Evolutionary conservation across 2,113 vertebrate genomes (phyloP), one percentile per base, ranked within the genome.

Genomic region (Leiothrix lutea): DNA sequence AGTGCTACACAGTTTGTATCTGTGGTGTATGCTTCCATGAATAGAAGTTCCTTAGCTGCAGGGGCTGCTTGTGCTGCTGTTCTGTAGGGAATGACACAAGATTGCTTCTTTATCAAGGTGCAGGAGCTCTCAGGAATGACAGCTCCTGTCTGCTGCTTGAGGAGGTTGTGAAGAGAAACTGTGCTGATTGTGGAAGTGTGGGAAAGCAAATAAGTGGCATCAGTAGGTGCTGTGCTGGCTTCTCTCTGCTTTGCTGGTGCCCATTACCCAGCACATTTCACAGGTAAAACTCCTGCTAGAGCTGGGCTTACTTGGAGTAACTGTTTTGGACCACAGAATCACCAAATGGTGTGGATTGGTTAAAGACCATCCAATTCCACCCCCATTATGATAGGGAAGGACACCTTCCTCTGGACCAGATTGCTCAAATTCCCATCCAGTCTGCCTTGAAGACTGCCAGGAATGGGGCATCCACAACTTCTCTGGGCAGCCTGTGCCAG

Each of bases 311-410:
- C 11, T 15, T 60, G 33, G 17, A 31, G 2, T 50, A 26, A 26
- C 20, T 42, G 16, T n/a, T 77, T 47, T 47, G 69, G 31, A 22
- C 24, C 11, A 42, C 7, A 44, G 58, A n/a, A 42, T 13, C 13
- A 14, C 6, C 9, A 15, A 53, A 10, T 15, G 45, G 11, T 9
- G 18, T 40, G 28, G 16, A 25, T 2, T 67, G 22, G 11, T 61
- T 47, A 67, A 67, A 75, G 53, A 29, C 22, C n/a, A 40, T 22
- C n/a, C 17, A 14, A 14, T 60, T 74, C 38, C 20, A 74, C 0
- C 2, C 33, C 35, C 17, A 1, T 9, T 24, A 3, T 0, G 0
- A 21, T 8, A 5, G 36, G 12, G 4, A 58, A 36, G 12, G 12
- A 29, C 28, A 38, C 23, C 24, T 81, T 45, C 12, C 38, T 14